Conservation (phyloP, 1,140 invertebrate genomes). For the Calliopsis andreniformis region DNA sequence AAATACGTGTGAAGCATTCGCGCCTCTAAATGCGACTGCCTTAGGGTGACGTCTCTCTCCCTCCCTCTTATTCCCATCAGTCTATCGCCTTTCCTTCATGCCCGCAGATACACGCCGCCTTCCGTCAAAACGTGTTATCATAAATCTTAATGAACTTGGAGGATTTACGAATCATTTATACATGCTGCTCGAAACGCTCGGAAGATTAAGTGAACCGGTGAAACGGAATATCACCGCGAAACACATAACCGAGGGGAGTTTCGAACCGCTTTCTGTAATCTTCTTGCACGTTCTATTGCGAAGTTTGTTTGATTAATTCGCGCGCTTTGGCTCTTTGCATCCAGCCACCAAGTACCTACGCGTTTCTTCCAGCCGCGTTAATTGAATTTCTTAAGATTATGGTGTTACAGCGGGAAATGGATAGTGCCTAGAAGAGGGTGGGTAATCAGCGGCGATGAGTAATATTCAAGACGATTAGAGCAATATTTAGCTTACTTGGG, state of each 20-base stretch:
- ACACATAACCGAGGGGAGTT: neutral
- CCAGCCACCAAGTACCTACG: neutral
- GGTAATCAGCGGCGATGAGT: no score
- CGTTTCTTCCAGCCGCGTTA: no score
- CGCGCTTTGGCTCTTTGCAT: neutral
- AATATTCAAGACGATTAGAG: no score
- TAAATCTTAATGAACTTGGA: conserved; percentile 40
- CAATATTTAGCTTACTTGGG: no score
- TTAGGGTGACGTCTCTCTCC: conserved; percentile 1
- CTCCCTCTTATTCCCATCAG: neutral
- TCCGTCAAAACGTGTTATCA: conserved; percentile 29
- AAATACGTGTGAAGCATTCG: conserved; percentile 44
- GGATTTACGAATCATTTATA: conserved; percentile 44
- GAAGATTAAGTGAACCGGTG: conserved; percentile 24
- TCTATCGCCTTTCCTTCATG: no score
- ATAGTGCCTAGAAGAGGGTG: no score
- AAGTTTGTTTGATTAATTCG: neutral
- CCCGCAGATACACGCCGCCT: neutral
- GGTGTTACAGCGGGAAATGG: no score
- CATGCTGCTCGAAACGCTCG: conserved; percentile 1
- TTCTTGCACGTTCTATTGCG: neutral
- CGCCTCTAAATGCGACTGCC: conserved; percentile 36
- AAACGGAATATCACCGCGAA: neutral
- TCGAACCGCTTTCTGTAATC: neutral
- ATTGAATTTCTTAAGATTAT: no score